Evolutionary conservation across 2,113 vertebrate genomes (phyloP).

Genomic region (Mungos mungo): DNA sequence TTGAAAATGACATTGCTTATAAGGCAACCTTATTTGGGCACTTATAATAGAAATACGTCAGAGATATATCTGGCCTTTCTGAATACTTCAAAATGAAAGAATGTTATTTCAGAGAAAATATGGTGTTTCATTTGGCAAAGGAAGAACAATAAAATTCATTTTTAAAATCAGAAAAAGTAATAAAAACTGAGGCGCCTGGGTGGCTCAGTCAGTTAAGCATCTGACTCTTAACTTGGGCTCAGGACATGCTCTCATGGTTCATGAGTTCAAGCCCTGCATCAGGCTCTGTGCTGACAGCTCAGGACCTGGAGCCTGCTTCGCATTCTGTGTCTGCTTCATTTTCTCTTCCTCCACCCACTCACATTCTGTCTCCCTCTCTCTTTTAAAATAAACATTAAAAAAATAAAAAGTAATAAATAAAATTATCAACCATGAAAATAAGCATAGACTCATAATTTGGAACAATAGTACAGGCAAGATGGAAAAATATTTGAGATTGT

Average conservation of each 20-base stretch:
- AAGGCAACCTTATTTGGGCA: conserved; percentile 53
- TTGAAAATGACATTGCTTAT: conserved; percentile 62
- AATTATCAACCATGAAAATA: not conserved
- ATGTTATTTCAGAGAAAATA: conserved; percentile 63
- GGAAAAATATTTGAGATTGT: not conserved
- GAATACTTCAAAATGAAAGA: conserved; percentile 64
- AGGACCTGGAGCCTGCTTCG: too few relatives aligned
- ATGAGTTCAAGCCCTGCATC: too few relatives aligned
- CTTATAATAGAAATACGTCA: conserved; percentile 64
- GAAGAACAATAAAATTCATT: conserved; percentile 34
- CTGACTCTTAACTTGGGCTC: too few relatives aligned
- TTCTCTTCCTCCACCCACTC: too few relatives aligned
- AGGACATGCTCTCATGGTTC: too few relatives aligned
- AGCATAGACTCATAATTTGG: not conserved
- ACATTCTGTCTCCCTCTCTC: too few relatives aligned
- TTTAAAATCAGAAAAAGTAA: conserved; percentile 1
- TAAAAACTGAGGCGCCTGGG: not conserved
- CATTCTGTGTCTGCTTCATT: too few relatives aligned
- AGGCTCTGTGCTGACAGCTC: too few relatives aligned
- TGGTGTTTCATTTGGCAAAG: conserved; percentile 52
- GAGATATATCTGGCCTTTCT: conserved; percentile 46
- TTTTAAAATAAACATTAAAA: too few relatives aligned
- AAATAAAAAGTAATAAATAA: not conserved
- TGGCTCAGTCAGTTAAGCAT: too few relatives aligned
- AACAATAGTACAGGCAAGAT: not conserved